Percentiles rank a stretch among this genome's conserved stretches.
phyloP scores from a whole-genome alignment of 2,888 invertebrate genomes.

The Sarcophaga carnaria region DNA sequence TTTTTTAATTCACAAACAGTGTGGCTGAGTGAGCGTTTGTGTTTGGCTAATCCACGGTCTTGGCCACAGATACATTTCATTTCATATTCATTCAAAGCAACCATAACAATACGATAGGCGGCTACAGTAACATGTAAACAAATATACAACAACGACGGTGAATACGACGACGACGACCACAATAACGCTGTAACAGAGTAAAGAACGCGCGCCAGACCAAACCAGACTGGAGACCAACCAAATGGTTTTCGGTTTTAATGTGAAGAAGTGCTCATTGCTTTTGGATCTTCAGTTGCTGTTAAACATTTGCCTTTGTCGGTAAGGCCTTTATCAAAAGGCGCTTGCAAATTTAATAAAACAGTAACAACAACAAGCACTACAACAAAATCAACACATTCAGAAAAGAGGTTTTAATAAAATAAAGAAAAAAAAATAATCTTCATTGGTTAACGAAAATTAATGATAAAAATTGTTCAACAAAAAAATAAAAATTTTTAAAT shows the following conservation, averaged over 20 bases:
- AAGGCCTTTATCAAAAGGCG: slow-evolving; percentile 67
- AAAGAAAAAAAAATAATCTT: slow-evolving; percentile 12
- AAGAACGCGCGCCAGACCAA: slow-evolving; percentile 32
- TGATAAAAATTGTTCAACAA: slow-evolving; percentile 1
- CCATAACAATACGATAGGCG: background rate
- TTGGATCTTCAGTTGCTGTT: slow-evolving; percentile 73
- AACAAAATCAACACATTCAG: background rate
- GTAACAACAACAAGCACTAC: background rate
- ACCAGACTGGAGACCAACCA: slow-evolving; percentile 52
- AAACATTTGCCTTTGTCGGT: slow-evolving; percentile 72
- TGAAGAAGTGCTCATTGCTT: slow-evolving; percentile 66
- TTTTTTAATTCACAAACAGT: background rate
- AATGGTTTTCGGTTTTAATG: slow-evolving; percentile 61
- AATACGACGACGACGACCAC: slow-evolving; percentile 21
- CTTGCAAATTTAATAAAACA: slow-evolving; percentile 32
- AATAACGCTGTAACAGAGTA: slow-evolving; percentile 38
- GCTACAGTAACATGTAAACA: slow-evolving; percentile 43
- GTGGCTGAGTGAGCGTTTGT: background rate
- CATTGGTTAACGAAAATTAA: slow-evolving; percentile 4
- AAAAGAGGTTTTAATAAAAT: background rate
- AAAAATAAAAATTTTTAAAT: too few relatives aligned
- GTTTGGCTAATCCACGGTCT: slow-evolving; percentile 60
- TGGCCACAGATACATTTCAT: slow-evolving; percentile 61
- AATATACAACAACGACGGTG: slow-evolving; percentile 41
- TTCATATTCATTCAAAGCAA: background rate